Evolutionary conservation across 2,888 invertebrate species (phyloP).

Genomic region (Hirtodrosophila trivittata): DNA sequence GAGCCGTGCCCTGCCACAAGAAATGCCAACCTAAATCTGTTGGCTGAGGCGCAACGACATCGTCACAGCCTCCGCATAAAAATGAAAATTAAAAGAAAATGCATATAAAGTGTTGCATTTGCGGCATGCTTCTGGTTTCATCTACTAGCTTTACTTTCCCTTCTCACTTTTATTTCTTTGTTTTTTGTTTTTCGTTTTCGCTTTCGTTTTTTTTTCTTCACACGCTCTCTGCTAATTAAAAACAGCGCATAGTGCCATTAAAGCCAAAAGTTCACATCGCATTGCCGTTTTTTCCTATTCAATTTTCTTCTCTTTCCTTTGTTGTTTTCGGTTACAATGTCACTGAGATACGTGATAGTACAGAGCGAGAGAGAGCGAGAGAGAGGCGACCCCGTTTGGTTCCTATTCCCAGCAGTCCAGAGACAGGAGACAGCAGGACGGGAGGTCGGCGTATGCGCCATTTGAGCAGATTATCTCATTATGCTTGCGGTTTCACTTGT

Average conservation of each 20-base stretch:
- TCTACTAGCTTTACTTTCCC: slow-evolving; percentile 18
- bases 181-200: slow-evolving; percentile 8
- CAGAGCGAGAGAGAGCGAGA: neutral
- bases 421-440: slow-evolving; percentile 1
- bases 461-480: slow-evolving; percentile 74
- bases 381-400: neutral
- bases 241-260: slow-evolving; percentile 71
- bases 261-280: slow-evolving; percentile 72
- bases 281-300: slow-evolving; percentile 30
- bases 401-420: neutral
- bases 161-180: slow-evolving; percentile 14
- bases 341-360: slow-evolving; percentile 1
- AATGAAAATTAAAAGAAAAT: slow-evolving; percentile 74
- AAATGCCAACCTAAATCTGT: slow-evolving; percentile 71
- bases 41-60: slow-evolving; percentile 31
- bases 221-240: slow-evolving; percentile 68
- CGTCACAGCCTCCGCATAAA: slow-evolving; percentile 61
- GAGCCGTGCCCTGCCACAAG: slow-evolving; percentile 47
- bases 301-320: neutral
- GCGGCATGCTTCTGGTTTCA: slow-evolving; percentile 46
- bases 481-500: slow-evolving; percentile 66
- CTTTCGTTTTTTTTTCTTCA: slow-evolving; percentile 31
- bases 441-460: slow-evolving; percentile 53
- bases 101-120: slow-evolving; percentile 78
- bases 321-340: neutral